Percentiles rank a stretch among this genome's conserved stretches.
phyloP scores from a whole-genome alignment of 2,797 vertebrate species.

The Hippocampus kuda region DNA sequence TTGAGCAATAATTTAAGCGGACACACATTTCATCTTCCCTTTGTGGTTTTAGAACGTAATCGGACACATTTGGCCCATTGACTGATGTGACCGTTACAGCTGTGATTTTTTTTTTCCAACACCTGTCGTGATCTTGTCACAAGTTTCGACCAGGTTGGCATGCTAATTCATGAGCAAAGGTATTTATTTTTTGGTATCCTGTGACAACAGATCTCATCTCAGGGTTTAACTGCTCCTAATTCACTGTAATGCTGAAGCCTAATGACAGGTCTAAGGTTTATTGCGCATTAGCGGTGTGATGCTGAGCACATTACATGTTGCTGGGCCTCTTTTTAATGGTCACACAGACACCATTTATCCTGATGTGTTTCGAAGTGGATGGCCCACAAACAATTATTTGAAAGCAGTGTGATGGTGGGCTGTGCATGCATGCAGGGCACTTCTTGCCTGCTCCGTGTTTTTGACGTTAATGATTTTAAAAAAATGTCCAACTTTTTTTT shows the following conservation, averaged over 20 bases:
- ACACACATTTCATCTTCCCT: not conserved
- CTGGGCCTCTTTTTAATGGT: constrained; percentile 1
- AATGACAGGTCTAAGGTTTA: constrained; percentile 59
- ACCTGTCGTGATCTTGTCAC: not conserved
- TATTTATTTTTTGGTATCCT: constrained; percentile 29
- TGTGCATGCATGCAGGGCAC: not conserved
- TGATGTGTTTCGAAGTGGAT: not conserved
- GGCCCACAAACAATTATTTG: not conserved
- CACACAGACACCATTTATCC: not conserved
- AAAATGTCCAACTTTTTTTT: not conserved
- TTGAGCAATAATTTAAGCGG: not conserved
- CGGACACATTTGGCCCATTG: too few species aligned
- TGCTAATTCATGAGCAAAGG: not conserved
- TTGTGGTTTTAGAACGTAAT: not conserved
- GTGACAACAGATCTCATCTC: constrained; percentile 19
- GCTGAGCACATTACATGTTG: constrained; percentile 37
- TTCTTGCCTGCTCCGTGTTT: not conserved
- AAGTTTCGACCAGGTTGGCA: not conserved
- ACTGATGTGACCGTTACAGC: too few species aligned
- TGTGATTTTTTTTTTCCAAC: too few species aligned
- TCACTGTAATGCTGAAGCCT: constrained; percentile 57
- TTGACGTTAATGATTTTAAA: constrained; percentile 21
- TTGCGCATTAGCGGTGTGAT: constrained; percentile 53
- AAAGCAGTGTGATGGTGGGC: not conserved
- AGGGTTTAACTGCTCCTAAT: constrained; percentile 66